Evolutionary conservation across 2,797 vertebrate genomes (phyloP).

Genomic region (Pseudotriccus pelzelni): DNA sequence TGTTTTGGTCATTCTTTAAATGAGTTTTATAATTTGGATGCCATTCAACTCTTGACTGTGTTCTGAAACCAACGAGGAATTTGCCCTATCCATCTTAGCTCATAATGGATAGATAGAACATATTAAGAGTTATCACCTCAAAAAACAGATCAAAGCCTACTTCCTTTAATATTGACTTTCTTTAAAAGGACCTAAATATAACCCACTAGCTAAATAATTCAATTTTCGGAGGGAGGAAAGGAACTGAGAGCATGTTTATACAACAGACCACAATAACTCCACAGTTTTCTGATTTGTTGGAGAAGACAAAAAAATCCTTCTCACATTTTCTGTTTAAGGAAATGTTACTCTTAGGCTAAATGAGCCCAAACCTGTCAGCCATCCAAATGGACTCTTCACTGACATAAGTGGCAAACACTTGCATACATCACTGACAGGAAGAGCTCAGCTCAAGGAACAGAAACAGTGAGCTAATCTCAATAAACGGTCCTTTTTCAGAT

Average conservation of each 20-base stretch:
- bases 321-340: slow-evolving; percentile 30
- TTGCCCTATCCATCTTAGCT: slow-evolving; percentile 44
- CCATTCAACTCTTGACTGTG: neutral
- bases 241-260: slow-evolving; percentile 25
- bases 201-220: slow-evolving; percentile 51
- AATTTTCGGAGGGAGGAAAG: neutral
- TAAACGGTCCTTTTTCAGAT: slow-evolving; percentile 4
- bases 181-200: slow-evolving; percentile 71
- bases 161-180: slow-evolving; percentile 68
- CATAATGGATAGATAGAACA: slow-evolving; percentile 44
- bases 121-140: slow-evolving; percentile 70
- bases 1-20: neutral
- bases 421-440: neutral
- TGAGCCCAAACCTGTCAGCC: slow-evolving; percentile 10
- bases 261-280: slow-evolving; percentile 2
- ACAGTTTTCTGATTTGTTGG: neutral
- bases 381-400: slow-evolving; percentile 17
- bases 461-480: slow-evolving; percentile 15
- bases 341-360: neutral
- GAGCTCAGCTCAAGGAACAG: slow-evolving; percentile 5
- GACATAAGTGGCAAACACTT: neutral
- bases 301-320: neutral
- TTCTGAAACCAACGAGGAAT: neutral
- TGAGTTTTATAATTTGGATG: slow-evolving; percentile 18
- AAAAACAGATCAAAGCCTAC: slow-evolving; percentile 57